Evolutionary conservation across 2,113 vertebrate species (phyloP), one percentile per base, ranked within the genome.

Genomic region (Macrotus californicus): DNA sequence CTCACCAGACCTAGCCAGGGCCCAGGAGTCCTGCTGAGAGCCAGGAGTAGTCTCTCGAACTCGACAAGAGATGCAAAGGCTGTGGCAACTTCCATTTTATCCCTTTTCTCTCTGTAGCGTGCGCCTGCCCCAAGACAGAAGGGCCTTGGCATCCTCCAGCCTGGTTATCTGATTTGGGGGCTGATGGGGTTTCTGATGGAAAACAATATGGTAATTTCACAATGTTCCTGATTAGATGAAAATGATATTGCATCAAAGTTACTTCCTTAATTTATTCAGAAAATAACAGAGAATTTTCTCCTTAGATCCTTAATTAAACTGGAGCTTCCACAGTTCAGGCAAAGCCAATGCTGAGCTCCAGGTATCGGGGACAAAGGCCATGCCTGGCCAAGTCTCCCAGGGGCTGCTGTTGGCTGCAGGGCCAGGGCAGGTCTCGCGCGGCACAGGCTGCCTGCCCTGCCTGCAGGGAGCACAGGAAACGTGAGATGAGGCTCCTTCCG

Each of bases 141-240:
- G 97, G 98, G 98, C 97, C 97, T 96, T 98, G 97, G 97, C 98
- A 97, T 97, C 96, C 91, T 97, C 96, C 2, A 97, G 96, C 95
- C 96, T 46, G 84, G 97, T 98, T 98, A 98, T 98, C 98, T 98
- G 98, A 98, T 98, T 98, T 98, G 98, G 97, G 98, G 98, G 95
- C 84, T 98, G 98, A 98, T 97, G 97, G 97, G 97, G 97, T 98
- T 98, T 98, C 98, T 98, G 98, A 97, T 98, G 97, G 98, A 98
- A 98, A 98, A 98, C 98, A 98, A 98, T 98, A 98, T 98, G 98
- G 98, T 98, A 98, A 98, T 98, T 98, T 98, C 97, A 97, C 98
- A 98, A 98, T 98, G 98, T 96, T 98, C 97, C 98, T 98, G 98
- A 98, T 98, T 98, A 98, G 98, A 98, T 98, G 98, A 98, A 98